A percentile compares a stretch with the other conserved stretches of the same genome.
Conservation (phyloP, 2,888 invertebrate species). For the Elaeidobius kamerunicus region DNA sequence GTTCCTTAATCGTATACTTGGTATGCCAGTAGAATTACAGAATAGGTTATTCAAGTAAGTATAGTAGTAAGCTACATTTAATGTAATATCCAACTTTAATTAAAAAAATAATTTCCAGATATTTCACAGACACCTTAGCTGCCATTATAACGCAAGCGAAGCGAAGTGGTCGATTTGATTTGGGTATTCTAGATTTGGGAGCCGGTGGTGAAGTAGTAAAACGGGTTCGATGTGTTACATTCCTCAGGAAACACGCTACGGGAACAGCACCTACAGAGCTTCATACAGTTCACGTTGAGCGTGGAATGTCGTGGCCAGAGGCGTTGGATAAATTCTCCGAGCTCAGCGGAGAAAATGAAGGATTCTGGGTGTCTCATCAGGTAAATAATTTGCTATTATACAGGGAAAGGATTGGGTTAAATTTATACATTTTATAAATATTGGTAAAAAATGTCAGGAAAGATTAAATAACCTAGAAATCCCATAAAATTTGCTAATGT, state of each 20-base stretch:
- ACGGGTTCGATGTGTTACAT: constrained; percentile 76
- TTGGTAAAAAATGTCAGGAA: too few species aligned
- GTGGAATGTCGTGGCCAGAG: constrained; percentile 86
- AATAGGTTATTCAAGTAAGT: constrained; percentile 78
- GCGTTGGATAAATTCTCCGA: constrained; percentile 80
- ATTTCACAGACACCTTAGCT: constrained; percentile 92
- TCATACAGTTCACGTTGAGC: constrained; percentile 89
- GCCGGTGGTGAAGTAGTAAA: constrained; percentile 93
- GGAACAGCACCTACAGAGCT: constrained; percentile 92
- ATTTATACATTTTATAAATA: too few species aligned
- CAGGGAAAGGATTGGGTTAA: too few species aligned
- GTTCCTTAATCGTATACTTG: constrained; percentile 95
- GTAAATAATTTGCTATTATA: too few species aligned
- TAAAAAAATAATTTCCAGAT: constrained; percentile 54
- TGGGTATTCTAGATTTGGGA: constrained; percentile 80
- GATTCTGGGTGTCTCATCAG: constrained; percentile 88
- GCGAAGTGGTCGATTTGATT: constrained; percentile 91
- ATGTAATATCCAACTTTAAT: background rate
- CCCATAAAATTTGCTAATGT: too few species aligned
- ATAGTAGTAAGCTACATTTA: background rate
- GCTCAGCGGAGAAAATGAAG: constrained; percentile 74
- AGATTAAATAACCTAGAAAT: too few species aligned
- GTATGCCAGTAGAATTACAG: constrained; percentile 95
- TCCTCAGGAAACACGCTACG: constrained; percentile 84
- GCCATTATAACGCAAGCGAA: constrained; percentile 92